These are phyloP conservation scores for Galago senegalensis DNA, from an alignment of 2,797 vertebrate genomes.

Conservation along the genomic window DNA sequence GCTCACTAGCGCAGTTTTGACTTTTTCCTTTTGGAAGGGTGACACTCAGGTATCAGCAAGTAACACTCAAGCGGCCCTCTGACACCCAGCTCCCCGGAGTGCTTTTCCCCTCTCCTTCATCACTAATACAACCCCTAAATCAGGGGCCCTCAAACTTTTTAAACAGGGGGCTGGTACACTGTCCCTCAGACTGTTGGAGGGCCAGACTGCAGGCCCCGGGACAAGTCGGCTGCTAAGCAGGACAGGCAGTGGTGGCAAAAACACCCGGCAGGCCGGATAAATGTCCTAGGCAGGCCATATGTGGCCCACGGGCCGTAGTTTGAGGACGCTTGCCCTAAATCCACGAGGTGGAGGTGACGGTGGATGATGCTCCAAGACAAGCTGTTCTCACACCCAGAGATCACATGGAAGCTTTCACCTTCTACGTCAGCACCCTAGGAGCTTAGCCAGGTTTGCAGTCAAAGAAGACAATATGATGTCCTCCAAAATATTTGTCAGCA, in stretches of 20 bases:
- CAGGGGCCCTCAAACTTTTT: too few relatives aligned
- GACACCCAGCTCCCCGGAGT: background rate
- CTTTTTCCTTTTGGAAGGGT: background rate
- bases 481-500: background rate
- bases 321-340: too few relatives aligned
- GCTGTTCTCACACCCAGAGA: background rate
- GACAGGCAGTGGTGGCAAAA: too few relatives aligned
- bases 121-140: too few relatives aligned
- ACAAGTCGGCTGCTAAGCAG: too few relatives aligned
- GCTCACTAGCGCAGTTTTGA: fast-evolving
- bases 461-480: background rate
- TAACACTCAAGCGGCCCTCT: too few relatives aligned
- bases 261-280: too few relatives aligned
- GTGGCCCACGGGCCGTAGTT: too few relatives aligned
- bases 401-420: background rate
- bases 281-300: too few relatives aligned
- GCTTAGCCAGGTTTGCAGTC: background rate
- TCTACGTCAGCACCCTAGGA: fast-evolving
- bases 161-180: too few relatives aligned
- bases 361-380: background rate
- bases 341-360: background rate
- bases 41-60: background rate
- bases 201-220: too few relatives aligned
- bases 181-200: too few relatives aligned
- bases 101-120: background rate